A percentile compares a stretch with the other conserved stretches of the same genome.
Conservation (phyloP, 2,113 vertebrate species). For the Chaetura pelagica region DNA sequence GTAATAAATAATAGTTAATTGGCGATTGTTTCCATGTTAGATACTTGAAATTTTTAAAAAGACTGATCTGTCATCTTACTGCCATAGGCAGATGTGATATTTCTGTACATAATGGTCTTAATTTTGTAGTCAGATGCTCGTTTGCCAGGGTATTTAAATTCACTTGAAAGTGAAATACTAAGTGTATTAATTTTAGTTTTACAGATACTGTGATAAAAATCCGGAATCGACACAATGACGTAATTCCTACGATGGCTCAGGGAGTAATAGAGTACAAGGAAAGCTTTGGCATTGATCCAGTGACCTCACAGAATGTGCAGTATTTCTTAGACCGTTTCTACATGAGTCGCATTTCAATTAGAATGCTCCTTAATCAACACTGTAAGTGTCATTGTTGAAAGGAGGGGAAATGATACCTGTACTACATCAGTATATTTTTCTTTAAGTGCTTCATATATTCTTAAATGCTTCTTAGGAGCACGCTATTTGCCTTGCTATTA, state of each 20-base stretch:
- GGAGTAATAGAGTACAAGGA: conserved; percentile 97
- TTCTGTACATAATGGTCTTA: background rate
- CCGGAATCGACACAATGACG: conserved; percentile 95
- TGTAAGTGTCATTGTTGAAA: conserved; percentile 80
- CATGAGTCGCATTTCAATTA: conserved; percentile 98
- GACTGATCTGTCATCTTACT: background rate
- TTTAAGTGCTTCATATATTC: background rate
- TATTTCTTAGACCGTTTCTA: conserved; percentile 99
- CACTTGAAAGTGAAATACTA: conserved; percentile 22
- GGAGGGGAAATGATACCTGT: background rate
- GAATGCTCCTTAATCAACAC: conserved; percentile 99
- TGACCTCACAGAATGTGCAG: conserved; percentile 96
- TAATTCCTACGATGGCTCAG: conserved; percentile 98
- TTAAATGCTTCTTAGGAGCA: background rate
- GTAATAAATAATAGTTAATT: background rate
- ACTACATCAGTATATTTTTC: background rate
- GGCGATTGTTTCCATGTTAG: background rate
- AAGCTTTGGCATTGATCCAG: conserved; percentile 90
- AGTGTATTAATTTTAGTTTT: conserved; percentile 80
- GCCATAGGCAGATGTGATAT: background rate
- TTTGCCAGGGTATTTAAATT: background rate
- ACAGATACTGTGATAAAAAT: conserved; percentile 94
- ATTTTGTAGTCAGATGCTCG: background rate
- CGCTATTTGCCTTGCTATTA: background rate
- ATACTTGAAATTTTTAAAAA: background rate